Conservation (phyloP, 2,797 vertebrate genomes). For the Natrix natrix region DNA sequence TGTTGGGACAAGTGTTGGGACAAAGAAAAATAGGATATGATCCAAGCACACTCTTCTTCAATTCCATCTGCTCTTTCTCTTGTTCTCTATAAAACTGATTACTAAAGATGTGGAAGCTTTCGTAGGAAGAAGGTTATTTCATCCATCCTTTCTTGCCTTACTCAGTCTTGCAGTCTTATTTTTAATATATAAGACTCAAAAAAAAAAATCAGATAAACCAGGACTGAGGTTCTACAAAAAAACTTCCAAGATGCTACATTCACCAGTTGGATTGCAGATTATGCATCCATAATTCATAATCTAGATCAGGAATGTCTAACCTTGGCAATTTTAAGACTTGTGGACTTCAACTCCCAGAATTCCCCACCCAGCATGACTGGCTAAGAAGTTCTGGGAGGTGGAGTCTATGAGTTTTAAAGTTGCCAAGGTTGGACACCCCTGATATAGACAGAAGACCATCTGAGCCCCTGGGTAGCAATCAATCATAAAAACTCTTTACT, state of each 20-base stretch:
- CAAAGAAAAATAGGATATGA: background rate
- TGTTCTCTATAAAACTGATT: background rate
- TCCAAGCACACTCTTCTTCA: background rate
- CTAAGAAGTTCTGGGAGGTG: background rate
- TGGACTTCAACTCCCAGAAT: background rate
- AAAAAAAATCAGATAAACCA: background rate
- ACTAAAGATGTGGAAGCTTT: background rate
- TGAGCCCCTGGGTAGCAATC: background rate
- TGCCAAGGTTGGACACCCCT: background rate
- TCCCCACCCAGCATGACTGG: background rate
- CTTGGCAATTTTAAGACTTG: background rate
- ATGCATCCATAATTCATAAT: background rate
- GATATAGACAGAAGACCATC: background rate
- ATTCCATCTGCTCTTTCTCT: background rate
- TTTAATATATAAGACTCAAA: background rate
- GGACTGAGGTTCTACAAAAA: background rate
- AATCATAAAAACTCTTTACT: background rate
- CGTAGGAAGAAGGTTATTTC: background rate
- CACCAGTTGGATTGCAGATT: background rate
- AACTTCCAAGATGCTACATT: background rate
- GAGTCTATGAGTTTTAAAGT: background rate
- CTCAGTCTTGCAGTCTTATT: background rate
- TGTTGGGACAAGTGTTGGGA: background rate
- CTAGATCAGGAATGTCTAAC: background rate
- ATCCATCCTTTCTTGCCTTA: background rate